Percentiles rank a stretch among this genome's conserved stretches.
Evolutionary conservation across 2,888 invertebrate species (phyloP).

Genomic region (Allacma fusca): DNA sequence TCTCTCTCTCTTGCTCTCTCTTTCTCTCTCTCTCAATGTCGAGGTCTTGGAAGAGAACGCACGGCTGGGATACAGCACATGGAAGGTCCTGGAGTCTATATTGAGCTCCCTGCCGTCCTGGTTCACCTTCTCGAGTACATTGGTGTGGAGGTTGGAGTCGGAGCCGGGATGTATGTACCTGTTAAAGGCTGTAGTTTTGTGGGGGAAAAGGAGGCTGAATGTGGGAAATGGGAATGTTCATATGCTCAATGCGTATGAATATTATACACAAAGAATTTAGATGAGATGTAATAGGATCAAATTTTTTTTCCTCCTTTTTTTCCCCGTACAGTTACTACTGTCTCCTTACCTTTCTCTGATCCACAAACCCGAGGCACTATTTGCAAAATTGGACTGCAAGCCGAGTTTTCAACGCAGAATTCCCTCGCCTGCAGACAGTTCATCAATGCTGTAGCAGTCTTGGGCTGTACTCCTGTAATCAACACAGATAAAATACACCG

Average conservation of each 20-base stretch:
- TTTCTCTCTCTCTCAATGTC: neutral
- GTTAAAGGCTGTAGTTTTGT: too few species aligned
- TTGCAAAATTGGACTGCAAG: conserved; percentile 88
- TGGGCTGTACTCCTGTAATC: conserved; percentile 78
- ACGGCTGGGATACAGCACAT: neutral
- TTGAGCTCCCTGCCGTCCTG: neutral
- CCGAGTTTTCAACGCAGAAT: conserved; percentile 87
- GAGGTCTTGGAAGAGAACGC: neutral
- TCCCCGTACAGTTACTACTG: neutral
- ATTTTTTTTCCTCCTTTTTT: neutral
- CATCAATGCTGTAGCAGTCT: conserved; percentile 80
- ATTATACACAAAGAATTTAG: conserved; percentile 7
- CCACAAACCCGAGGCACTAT: conserved; percentile 91
- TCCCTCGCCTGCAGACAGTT: conserved; percentile 89
- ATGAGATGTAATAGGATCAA: conserved; percentile 18
- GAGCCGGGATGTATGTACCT: too few species aligned
- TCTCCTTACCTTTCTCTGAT: conserved; percentile 82
- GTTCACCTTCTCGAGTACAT: too few species aligned
- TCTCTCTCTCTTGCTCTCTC: neutral
- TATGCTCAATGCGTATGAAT: conserved; percentile 1
- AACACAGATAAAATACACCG: conserved; percentile 12
- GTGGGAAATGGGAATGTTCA: neutral
- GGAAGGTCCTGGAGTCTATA: neutral
- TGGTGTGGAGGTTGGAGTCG: too few species aligned
- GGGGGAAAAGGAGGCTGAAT: neutral